These are phyloP conservation scores for Heliconius sara DNA, from an alignment of 2,888 invertebrate genomes.

Conservation along the genomic window DNA sequence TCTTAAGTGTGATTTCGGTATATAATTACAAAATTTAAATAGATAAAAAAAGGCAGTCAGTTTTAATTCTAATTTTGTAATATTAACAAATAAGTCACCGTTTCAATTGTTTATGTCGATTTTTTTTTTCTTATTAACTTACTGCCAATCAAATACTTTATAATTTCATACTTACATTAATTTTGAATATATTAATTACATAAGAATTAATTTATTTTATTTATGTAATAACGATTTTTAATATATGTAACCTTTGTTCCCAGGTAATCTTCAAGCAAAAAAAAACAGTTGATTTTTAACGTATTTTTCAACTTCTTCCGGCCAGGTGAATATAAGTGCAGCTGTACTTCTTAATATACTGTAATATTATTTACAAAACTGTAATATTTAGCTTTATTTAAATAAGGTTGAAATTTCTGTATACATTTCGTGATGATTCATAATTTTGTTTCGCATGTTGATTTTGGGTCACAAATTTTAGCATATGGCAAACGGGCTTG, in stretches of 20 bases:
- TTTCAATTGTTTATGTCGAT: no score
- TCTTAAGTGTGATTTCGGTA: not conserved
- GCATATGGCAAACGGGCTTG: slow-evolving; percentile 41
- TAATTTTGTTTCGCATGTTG: slow-evolving; percentile 26
- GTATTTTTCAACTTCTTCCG: slow-evolving; percentile 43
- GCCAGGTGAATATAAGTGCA: slow-evolving; percentile 42
- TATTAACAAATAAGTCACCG: no score
- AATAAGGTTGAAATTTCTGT: slow-evolving; percentile 31
- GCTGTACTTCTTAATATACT: slow-evolving; percentile 19
- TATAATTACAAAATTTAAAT: not conserved
- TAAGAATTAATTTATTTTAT: no score
- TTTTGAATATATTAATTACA: not conserved
- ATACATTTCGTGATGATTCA: slow-evolving; percentile 4
- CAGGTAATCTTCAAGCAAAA: slow-evolving; percentile 25
- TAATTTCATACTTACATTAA: not conserved
- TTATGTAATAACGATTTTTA: not conserved
- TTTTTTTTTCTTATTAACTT: no score
- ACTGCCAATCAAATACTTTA: not conserved
- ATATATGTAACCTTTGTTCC: slow-evolving; percentile 3
- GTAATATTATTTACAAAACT: slow-evolving; percentile 11
- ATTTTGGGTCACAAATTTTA: slow-evolving; percentile 43
- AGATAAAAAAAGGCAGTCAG: no score
- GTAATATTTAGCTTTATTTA: not conserved
- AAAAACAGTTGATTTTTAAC: slow-evolving; percentile 37
- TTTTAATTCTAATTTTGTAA: no score